Base-by-base conservation (phyloP, 2,797 vertebrate species). In the Taenioides sp. region DNA sequence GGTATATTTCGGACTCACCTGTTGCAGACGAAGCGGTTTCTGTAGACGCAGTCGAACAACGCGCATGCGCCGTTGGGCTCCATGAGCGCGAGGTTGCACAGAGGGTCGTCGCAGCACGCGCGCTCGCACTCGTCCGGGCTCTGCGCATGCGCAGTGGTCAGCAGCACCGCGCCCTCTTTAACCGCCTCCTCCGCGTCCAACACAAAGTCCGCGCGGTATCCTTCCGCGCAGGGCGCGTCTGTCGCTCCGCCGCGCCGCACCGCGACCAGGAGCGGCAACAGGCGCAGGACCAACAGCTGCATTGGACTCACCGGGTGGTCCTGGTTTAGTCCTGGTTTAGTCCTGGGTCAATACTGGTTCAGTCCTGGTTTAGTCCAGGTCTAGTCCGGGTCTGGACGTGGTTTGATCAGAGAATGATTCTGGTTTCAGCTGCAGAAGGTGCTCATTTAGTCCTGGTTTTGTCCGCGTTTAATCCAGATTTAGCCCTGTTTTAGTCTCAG, bases 81-180 rank as follows among this genome's bases (percentile, higher is more conserved):
- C 72, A 96, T 82, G 17, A 98, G 89, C 17, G 94, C 97, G 79
- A 98, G 76, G 84, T 96, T 96, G 71, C 97, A 99, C 2, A 14
- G 40, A 0, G 67, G 16, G 0, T 87, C 34, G 60, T 18, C 40
- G 34, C 96, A 97, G 87, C 97, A 98, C 17, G 89, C 86, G 17
- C 72, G 69, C 77, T 93, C 14, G 25, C 97, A 99, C 37, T 88
- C 91, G 47, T 87, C 78, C 22, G 72, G 60, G 2, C 82, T 76
- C 1, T 0, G 52, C n/a, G 76, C 91, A 0, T 4, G 17, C 4
- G 87, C 91, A 0, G 94, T 93, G 0, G 71, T 80, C 72, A 98
- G 76, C 77, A 95, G 95, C 1, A 81, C 92, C 65, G 96, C 97
- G 25, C 97, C 97, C 0, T 85, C 87, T 16, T 80, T 68, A 54